These are phyloP conservation scores for Synanthedon tipuliformis DNA, from an alignment of 2,888 invertebrate species.

Conservation along the genomic window DNA sequence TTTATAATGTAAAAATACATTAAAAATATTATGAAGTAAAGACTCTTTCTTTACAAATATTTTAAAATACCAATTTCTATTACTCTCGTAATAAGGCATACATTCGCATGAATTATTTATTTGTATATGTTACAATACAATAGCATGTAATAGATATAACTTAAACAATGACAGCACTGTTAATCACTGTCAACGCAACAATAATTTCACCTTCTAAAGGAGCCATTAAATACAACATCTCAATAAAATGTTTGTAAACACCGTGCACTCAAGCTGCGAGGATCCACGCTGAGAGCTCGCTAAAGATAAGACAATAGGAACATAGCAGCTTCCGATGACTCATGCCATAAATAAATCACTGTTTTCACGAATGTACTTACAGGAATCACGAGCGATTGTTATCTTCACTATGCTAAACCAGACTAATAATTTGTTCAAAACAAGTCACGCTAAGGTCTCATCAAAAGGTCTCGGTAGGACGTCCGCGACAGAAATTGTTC, in stretches of 20 bases:
- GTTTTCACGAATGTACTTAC: constrained; percentile 43
- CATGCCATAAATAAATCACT: constrained; percentile 62
- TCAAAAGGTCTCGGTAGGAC: constrained; percentile 60
- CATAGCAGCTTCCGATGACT: constrained; percentile 59
- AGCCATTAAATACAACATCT: constrained; percentile 63
- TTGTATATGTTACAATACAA: too few relatives aligned
- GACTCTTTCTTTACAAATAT: too few relatives aligned
- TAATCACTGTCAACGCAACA: constrained; percentile 49
- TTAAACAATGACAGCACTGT: constrained; percentile 7
- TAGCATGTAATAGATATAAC: background rate
- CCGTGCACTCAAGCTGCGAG: constrained; percentile 57
- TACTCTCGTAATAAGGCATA: too few relatives aligned
- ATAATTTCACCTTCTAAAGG: constrained; percentile 53
- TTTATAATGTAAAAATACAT: too few relatives aligned
- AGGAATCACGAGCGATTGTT: constrained; percentile 61
- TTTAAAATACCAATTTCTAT: too few relatives aligned
- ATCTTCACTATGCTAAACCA: constrained; percentile 58
- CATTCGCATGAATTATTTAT: too few relatives aligned
- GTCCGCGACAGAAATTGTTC: constrained; percentile 35
- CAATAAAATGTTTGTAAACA: constrained; percentile 70
- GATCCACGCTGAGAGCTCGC: constrained; percentile 23
- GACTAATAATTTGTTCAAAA: constrained; percentile 67
- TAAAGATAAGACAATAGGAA: constrained; percentile 46
- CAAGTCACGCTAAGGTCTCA: constrained; percentile 41
- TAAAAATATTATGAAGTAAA: too few relatives aligned